Conservation (phyloP, 30 jellyfish, hydroid and myxozoan genomes). For the Cassiopea xamachana region DNA sequence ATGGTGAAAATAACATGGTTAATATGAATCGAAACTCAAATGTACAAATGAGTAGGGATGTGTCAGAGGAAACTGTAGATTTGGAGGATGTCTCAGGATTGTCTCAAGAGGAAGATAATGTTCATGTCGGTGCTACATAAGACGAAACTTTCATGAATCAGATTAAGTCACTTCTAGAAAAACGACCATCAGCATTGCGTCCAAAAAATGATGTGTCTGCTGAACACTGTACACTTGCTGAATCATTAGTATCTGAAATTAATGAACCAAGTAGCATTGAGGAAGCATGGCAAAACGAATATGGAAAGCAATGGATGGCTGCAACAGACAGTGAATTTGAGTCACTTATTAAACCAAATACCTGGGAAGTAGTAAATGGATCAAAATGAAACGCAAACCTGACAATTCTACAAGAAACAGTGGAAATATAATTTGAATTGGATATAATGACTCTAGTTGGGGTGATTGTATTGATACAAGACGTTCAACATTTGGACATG, state of each 20-base stretch:
- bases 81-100: too few relatives aligned
- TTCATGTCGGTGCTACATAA: too few relatives aligned
- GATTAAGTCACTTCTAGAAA: conserved; percentile 13
- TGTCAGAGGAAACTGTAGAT: too few relatives aligned
- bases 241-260: conserved; percentile 20
- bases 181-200: conserved; percentile 32
- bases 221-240: conserved; percentile 30
- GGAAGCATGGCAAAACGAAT: conserved; percentile 38
- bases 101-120: too few relatives aligned
- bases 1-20: too few relatives aligned
- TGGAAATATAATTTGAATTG: too few relatives aligned
- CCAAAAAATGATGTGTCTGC: neutral
- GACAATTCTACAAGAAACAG: neutral
- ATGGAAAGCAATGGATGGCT: conserved; percentile 24
- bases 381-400: conserved; percentile 32
- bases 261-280: conserved; percentile 26
- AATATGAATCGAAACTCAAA: too few relatives aligned
- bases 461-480: too few relatives aligned
- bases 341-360: conserved; percentile 17
- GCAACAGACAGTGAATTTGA: conserved; percentile 34
- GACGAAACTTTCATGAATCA: neutral
- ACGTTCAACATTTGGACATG: too few relatives aligned
- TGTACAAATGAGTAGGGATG: too few relatives aligned
- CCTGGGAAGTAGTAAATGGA: conserved; percentile 41
- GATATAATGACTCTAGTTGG: too few relatives aligned